A percentile compares a stretch with the other conserved stretches of the same genome.
Evolutionary conservation across 1,140 invertebrate species (phyloP).

Genomic region (Pentalonia nigronervosa): DNA sequence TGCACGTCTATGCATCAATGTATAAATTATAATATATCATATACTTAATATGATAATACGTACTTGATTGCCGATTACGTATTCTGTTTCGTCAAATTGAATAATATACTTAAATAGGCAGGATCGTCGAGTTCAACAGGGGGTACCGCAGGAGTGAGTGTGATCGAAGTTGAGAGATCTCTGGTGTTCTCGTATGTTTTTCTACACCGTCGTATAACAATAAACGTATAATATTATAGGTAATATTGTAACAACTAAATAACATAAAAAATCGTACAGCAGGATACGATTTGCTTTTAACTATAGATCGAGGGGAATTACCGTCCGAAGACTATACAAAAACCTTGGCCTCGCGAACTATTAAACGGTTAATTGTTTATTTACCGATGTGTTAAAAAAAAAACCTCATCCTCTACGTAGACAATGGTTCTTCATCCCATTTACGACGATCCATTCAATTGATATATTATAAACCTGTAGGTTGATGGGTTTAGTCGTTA

Average conservation of each 20-base stretch:
- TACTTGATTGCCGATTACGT: not conserved
- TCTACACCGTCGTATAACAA: too few relatives aligned
- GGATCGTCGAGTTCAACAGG: not conserved
- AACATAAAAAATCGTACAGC: not conserved
- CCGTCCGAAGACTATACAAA: not conserved
- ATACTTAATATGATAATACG: not conserved
- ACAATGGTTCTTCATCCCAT: not conserved
- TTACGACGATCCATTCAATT: not conserved
- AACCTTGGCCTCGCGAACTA: not conserved
- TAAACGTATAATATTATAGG: not conserved
- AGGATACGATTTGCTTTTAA: not conserved
- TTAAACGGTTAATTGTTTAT: slow-evolving; percentile 2
- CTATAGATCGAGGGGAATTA: not conserved
- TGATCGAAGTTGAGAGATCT: not conserved
- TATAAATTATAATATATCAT: not conserved
- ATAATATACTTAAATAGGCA: not conserved
- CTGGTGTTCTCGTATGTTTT: not conserved
- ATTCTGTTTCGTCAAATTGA: not conserved
- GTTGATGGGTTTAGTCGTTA: not conserved
- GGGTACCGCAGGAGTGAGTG: too few relatives aligned
- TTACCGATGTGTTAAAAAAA: not conserved
- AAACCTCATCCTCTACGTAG: not conserved
- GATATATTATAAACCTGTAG: not conserved
- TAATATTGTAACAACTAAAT: too few relatives aligned
- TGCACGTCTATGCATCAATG: too few relatives aligned